Conservation (phyloP, 2,797 vertebrate species). For the Hapalemur alaotrensis region DNA sequence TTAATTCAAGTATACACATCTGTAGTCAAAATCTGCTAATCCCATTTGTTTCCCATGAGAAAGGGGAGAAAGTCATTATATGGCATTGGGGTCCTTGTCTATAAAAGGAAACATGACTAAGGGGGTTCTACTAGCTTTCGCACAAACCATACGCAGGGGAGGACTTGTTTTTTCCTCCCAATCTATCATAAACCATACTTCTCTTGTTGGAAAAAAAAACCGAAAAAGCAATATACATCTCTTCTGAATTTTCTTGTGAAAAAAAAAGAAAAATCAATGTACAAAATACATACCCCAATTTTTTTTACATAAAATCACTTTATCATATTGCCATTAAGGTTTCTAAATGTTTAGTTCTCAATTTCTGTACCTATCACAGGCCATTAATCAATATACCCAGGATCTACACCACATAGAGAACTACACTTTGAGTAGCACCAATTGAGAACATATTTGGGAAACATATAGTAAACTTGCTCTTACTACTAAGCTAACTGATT, state of each 20-base stretch:
- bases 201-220: background rate
- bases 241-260: background rate
- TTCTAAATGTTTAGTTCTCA: background rate
- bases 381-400: background rate
- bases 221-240: background rate
- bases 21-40: background rate
- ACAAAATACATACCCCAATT: background rate
- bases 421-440: background rate
- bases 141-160: background rate
- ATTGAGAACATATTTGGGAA: background rate
- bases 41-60: constrained; percentile 5
- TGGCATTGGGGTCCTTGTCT: background rate
- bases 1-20: background rate
- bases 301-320: background rate
- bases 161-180: background rate
- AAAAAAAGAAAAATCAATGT: background rate
- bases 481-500: background rate
- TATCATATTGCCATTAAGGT: background rate
- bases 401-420: background rate
- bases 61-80: background rate
- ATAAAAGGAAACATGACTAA: background rate
- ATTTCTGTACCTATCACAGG: background rate
- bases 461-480: background rate
- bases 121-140: background rate
- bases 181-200: background rate